Evolutionary conservation across 1,140 invertebrate genomes (phyloP).

Genomic region (Melipona quadrifasciata): DNA sequence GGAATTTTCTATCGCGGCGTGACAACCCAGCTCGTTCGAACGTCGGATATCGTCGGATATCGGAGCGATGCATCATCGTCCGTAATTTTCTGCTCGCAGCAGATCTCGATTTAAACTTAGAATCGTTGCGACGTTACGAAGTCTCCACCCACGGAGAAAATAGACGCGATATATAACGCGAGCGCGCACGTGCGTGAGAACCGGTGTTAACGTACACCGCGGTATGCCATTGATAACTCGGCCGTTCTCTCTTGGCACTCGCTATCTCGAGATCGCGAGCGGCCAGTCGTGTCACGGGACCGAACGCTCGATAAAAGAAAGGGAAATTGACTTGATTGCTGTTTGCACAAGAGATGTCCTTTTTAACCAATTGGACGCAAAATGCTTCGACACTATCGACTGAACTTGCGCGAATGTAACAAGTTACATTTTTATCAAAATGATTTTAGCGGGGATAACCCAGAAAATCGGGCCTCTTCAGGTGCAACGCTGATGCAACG

Average conservation of each 20-base stretch:
- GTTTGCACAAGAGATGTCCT: no score
- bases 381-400: no score
- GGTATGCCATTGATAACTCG: conserved; percentile 60
- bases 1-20: not conserved
- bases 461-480: no score
- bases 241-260: conserved; percentile 30
- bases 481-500: no score
- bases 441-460: no score
- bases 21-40: not conserved
- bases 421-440: no score
- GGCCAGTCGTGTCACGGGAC: not conserved
- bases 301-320: no score
- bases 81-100: not conserved
- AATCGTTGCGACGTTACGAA: conserved; percentile 2
- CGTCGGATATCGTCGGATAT: not conserved
- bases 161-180: conserved; percentile 32
- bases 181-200: conserved; percentile 16
- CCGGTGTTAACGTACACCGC: conserved; percentile 37
- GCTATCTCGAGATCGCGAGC: not conserved
- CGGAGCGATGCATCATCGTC: not conserved
- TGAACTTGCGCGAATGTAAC: no score
- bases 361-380: no score
- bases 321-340: no score
- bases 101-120: conserved; percentile 35
- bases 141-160: conserved; percentile 17